These are phyloP conservation scores for Pseudomugil tenellus DNA, from an alignment of 2,797 vertebrate genomes.

Conservation along the genomic window DNA sequence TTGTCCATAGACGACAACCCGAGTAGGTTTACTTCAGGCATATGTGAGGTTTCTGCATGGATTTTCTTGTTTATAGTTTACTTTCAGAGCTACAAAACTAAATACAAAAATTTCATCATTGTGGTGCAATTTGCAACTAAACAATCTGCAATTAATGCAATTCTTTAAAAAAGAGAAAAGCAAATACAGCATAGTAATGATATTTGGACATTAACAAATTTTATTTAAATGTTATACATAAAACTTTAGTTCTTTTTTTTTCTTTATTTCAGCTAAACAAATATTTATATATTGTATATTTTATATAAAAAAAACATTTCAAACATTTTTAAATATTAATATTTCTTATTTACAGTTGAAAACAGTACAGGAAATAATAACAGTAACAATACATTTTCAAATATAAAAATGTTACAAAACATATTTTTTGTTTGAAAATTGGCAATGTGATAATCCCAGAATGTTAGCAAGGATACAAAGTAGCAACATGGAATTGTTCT, in stretches of 20 bases:
- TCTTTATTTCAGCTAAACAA: conserved; percentile 84
- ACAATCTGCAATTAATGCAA: background rate
- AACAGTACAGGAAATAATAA: conserved; percentile 91
- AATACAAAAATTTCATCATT: background rate
- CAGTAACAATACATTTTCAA: conserved; percentile 81
- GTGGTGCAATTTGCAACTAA: background rate
- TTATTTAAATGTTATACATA: conserved; percentile 95
- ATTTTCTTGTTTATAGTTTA: too few species aligned
- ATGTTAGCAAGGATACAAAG: conserved; percentile 76
- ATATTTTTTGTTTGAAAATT: conserved; percentile 87
- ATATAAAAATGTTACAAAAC: conserved; percentile 93
- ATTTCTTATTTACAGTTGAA: conserved; percentile 99
- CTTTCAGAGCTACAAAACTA: too few species aligned
- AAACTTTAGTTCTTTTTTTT: conserved; percentile 85
- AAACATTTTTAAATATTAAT: conserved; percentile 95
- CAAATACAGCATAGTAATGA: conserved; percentile 1
- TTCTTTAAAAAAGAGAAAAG: background rate
- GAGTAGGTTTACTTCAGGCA: background rate
- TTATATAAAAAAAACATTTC: conserved; percentile 81
- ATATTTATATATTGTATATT: conserved; percentile 84
- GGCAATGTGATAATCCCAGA: conserved; percentile 78
- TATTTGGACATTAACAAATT: conserved; percentile 79
- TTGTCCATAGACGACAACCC: background rate
- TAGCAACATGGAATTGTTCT: conserved; percentile 82
- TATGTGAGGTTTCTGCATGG: background rate